Evolutionary conservation across 2,888 invertebrate species (phyloP).

Genomic region (Creontiades dilutus): DNA sequence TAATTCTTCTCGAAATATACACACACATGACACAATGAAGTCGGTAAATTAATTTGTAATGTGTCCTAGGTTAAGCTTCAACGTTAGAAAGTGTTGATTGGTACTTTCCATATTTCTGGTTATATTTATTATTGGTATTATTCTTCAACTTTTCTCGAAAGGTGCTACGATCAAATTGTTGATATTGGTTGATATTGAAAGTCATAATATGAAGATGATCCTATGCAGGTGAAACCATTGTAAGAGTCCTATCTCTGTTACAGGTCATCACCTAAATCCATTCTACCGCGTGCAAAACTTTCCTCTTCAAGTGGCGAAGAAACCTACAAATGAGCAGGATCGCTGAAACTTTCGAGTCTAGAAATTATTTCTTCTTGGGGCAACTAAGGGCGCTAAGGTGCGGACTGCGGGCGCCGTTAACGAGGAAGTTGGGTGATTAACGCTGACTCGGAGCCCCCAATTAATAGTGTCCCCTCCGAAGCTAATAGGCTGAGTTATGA

Average conservation of each 20-base stretch:
- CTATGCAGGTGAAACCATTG: no score
- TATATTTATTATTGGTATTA: neutral
- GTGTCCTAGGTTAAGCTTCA: no score
- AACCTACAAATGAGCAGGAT: neutral
- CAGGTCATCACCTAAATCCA: no score
- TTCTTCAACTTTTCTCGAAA: neutral
- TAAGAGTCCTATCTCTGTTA: no score
- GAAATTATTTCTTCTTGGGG: neutral
- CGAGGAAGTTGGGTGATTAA: slow-evolving; percentile 11
- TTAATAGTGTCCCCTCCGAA: slow-evolving; percentile 9
- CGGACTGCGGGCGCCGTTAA: slow-evolving; percentile 3
- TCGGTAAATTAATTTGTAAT: no score
- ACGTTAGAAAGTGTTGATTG: no score
- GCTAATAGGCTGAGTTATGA: slow-evolving; percentile 27
- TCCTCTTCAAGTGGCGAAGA: no score
- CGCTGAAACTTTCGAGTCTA: neutral
- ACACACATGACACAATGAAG: no score
- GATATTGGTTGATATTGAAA: no score
- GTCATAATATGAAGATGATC: no score
- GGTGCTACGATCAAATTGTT: neutral
- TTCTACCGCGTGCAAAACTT: no score
- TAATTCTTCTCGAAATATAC: no score
- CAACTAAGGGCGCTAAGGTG: neutral
- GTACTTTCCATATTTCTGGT: neutral
- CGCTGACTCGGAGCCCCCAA: neutral